Base-by-base conservation (phyloP, 2,113 vertebrate species). In the Vidua chalybeata region DNA sequence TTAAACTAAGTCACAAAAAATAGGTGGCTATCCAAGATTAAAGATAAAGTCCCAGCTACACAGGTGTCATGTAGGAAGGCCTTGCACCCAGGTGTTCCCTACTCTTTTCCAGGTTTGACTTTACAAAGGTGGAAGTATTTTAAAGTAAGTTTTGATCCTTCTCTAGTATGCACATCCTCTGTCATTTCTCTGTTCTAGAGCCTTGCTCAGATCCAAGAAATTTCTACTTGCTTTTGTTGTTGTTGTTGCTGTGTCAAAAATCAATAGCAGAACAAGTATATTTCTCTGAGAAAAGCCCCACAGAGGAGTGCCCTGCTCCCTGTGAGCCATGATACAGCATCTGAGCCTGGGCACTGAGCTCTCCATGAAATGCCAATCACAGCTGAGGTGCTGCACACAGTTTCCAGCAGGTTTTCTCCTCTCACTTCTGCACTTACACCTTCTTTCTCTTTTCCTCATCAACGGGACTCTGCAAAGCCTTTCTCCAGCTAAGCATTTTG, bases 291-390 rank as follows among this genome's bases (percentile, higher is more conserved):
- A 77, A 84, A 69, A 71, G 7, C 9, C 9, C 37, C 26, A 18
- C 23, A 24, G 80, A 43, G 39, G 7, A 27, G 7, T 11, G 11
- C 1, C 26, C n/a, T 46, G n/a, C n/a, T 64, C 9, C 10, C 28
- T 21, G 6, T 8, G 33, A 89, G 26, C 15, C 2, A 1, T 33
- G 39, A 13, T 26, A 23, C 23, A 39, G 26, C 1, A 0, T 6
- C 49, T 52, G 59, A 52, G 30, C 11, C 10, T 1, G 24, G 54
- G 23, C 46, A 30, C 39, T 19, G 61, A 67, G 5, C 18, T 68
- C 39, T 37, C 31, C 20, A 6, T 2, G 30, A 74, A 73, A 61
- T 0, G 4, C 24, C 30, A 35, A 1, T 15, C 55, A 8, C 14
- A 39, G 61, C 12, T 62, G 72, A 15, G 20, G 39, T 83, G 24